Evolutionary conservation across 92 coral and sea anemone genomes (phyloP).

Genomic region (Metridium senile): DNA sequence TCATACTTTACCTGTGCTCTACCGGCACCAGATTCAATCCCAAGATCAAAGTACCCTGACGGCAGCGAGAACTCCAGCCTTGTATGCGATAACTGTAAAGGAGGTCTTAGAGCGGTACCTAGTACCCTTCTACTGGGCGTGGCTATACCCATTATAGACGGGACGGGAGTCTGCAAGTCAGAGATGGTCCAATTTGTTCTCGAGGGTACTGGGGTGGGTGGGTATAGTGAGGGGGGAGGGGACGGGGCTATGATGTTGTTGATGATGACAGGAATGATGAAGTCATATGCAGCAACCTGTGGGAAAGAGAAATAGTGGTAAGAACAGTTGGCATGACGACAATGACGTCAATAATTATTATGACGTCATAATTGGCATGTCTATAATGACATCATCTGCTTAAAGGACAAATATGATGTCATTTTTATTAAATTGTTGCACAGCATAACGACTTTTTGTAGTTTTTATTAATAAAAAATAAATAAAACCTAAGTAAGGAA

Average conservation of each 20-base stretch:
- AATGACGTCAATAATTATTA: not conserved
- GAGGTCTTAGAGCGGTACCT: slow-evolving; percentile 94
- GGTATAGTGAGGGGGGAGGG: slow-evolving; percentile 87
- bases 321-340: not conserved
- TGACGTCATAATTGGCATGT: not conserved
- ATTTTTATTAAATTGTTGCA: too few relatives aligned
- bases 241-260: slow-evolving; percentile 93
- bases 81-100: slow-evolving; percentile 88
- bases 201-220: slow-evolving; percentile 97
- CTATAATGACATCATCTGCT: not conserved
- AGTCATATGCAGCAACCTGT: slow-evolving; percentile 96
- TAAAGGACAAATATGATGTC: not conserved
- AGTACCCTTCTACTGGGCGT: slow-evolving; percentile 95
- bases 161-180: slow-evolving; percentile 92
- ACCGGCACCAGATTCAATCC: slow-evolving; percentile 97
- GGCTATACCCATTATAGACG: slow-evolving; percentile 67
- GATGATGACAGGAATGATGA: slow-evolving; percentile 94
- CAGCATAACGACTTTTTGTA: too few relatives aligned
- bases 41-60: slow-evolving; percentile 93
- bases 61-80: slow-evolving; percentile 84
- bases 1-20: slow-evolving; percentile 74
- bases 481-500: too few relatives aligned
- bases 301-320: not conserved
- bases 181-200: slow-evolving; percentile 99
- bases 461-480: too few relatives aligned